A percentile compares a stretch with the other conserved stretches of the same genome.
phyloP scores from a whole-genome alignment of 1,140 invertebrate species.

The Dreissena rostriformis region DNA sequence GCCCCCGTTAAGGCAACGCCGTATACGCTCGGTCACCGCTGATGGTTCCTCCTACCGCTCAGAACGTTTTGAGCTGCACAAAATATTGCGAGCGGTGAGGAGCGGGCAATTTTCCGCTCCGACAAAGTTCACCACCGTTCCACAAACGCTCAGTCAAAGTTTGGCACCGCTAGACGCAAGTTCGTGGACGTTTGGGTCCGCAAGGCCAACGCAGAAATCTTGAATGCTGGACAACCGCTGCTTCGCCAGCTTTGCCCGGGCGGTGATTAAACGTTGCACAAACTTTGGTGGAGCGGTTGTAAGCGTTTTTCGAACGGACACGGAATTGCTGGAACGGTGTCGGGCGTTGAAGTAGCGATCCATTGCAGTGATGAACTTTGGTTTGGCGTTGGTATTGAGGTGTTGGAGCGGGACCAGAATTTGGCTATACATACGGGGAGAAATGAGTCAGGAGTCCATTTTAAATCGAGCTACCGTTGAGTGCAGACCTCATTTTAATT shows the following conservation, averaged over 20 bases:
- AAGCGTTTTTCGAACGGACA: conserved; percentile 36
- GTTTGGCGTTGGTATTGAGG: conserved; percentile 26
- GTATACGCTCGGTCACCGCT: conserved; percentile 20
- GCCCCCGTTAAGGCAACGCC: conserved; percentile 20
- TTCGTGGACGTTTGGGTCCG: conserved; percentile 36
- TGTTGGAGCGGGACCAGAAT: conserved; percentile 13
- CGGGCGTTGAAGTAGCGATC: conserved; percentile 25
- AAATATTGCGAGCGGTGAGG: conserved; percentile 46
- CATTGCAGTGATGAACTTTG: conserved; percentile 23
- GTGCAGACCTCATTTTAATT: conserved; percentile 38
- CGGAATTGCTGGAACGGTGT: conserved; percentile 30
- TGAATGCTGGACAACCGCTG: conserved; percentile 29
- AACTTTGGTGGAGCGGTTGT: conserved; percentile 37
- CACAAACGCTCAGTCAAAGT: conserved; percentile 20
- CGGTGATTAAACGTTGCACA: conserved; percentile 30
- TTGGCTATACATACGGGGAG: conserved; percentile 24
- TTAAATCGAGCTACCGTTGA: conserved; percentile 41
- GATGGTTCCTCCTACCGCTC: conserved; percentile 11
- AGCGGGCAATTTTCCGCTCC: conserved; percentile 44
- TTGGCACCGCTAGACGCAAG: conserved; percentile 38
- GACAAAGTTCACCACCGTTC: conserved; percentile 42
- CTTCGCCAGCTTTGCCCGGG: conserved; percentile 44
- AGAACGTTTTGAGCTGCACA: conserved; percentile 37
- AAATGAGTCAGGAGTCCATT: conserved; percentile 24
- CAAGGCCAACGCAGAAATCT: conserved; percentile 22